A percentile compares a stretch with the other conserved stretches of the same genome.
These are phyloP conservation scores for Cephalopholis sonnerati DNA, from an alignment of 2,113 vertebrate genomes.

Conservation along the genomic window DNA sequence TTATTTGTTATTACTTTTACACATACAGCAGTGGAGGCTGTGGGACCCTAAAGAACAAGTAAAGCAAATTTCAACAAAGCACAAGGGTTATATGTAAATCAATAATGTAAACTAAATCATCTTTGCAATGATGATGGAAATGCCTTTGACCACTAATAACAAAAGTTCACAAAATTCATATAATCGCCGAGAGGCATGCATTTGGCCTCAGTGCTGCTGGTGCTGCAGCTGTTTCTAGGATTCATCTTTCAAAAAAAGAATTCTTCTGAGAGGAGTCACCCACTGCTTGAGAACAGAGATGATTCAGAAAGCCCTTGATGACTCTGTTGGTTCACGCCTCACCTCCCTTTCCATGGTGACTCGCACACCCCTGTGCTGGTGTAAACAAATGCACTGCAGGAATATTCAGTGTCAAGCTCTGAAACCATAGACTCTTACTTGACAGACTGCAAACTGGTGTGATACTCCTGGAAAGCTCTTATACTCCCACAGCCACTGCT, in stretches of 20 bases:
- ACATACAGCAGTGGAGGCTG: background rate
- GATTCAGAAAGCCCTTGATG: slow-evolving; percentile 60
- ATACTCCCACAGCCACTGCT: slow-evolving; percentile 14
- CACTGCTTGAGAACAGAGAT: slow-evolving; percentile 28
- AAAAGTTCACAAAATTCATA: background rate
- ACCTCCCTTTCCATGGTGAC: slow-evolving; percentile 39
- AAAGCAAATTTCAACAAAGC: background rate
- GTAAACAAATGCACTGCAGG: slow-evolving; percentile 49
- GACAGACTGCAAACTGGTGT: slow-evolving; percentile 18
- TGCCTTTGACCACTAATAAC: background rate
- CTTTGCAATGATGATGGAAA: background rate
- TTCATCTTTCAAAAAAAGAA: background rate
- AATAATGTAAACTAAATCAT: too few species aligned
- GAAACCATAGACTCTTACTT: slow-evolving; percentile 41
- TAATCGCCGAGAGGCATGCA: background rate
- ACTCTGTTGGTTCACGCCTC: slow-evolving; percentile 50
- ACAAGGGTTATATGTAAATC: background rate
- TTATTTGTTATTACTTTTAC: too few species aligned
- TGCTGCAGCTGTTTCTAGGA: slow-evolving; percentile 10
- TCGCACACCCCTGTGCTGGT: slow-evolving; percentile 31
- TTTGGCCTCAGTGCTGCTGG: background rate
- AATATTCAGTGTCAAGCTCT: slow-evolving; percentile 54
- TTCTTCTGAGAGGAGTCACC: slow-evolving; percentile 12
- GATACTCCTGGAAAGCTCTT: slow-evolving; percentile 29
- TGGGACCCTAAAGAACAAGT: background rate